A percentile compares a stretch with the other conserved stretches of the same genome.
phyloP scores from a whole-genome alignment of 2,888 invertebrate genomes.

The Antitype chi region DNA sequence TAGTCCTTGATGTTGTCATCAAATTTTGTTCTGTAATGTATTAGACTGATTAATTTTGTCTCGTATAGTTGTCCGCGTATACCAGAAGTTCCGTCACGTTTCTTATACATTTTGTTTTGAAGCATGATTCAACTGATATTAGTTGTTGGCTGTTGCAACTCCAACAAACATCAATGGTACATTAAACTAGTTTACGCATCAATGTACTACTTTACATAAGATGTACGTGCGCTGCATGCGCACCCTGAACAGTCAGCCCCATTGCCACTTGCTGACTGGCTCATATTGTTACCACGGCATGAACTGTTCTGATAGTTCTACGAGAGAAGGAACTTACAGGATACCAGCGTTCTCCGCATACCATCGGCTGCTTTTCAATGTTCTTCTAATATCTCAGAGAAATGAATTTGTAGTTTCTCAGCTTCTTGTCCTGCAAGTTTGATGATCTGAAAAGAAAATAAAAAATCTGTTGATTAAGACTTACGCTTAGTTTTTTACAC shows the following conservation, averaged over 20 bases:
- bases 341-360: background rate
- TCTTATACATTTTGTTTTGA: conserved; percentile 11
- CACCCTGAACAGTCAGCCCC: no score
- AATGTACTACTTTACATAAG: background rate
- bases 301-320: background rate
- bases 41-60: conserved; percentile 58
- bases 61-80: conserved; percentile 61
- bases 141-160: background rate
- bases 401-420: no score
- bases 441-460: background rate
- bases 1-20: conserved; percentile 49
- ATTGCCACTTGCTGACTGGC: background rate
- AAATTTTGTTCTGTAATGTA: conserved; percentile 50
- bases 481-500: no score
- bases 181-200: background rate
- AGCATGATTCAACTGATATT: background rate
- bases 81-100: conserved; percentile 43
- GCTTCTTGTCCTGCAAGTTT: background rate
- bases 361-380: background rate
- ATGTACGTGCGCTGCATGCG: no score
- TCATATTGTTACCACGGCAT: background rate
- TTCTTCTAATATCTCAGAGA: background rate
- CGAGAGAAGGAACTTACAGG: background rate
- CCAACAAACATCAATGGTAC: background rate
- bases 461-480: no score